Conservation (phyloP, 2,113 vertebrate species). For the Macquaria australasica region DNA sequence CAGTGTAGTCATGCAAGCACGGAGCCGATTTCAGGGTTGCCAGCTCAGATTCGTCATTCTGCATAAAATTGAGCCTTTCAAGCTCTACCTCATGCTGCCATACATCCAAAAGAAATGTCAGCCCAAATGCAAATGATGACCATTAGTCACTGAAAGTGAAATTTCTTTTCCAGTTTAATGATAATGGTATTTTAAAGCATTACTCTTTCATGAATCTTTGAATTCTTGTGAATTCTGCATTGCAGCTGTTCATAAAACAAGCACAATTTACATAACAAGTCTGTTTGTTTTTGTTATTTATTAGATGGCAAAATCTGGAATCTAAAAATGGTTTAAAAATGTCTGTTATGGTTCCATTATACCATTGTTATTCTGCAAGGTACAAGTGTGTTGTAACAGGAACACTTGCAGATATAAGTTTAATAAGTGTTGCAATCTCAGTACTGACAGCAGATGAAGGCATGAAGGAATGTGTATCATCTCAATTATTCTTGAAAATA, state of each 20-base stretch:
- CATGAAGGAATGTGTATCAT: not conserved
- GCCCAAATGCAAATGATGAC: slow-evolving; percentile 44
- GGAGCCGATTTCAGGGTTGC: slow-evolving; percentile 68
- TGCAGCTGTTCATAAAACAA: slow-evolving; percentile 12
- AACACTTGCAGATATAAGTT: not conserved
- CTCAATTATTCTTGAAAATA: not conserved
- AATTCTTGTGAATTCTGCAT: slow-evolving; percentile 27
- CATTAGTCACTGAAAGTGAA: slow-evolving; percentile 43
- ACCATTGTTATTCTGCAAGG: not conserved
- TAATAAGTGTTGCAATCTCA: not conserved
- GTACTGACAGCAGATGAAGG: not conserved
- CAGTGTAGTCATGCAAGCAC: slow-evolving; percentile 55
- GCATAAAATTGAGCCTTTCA: slow-evolving; percentile 53
- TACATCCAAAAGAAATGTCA: slow-evolving; percentile 52
- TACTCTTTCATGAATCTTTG: slow-evolving; percentile 10
- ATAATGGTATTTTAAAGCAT: slow-evolving; percentile 32
- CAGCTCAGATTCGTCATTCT: slow-evolving; percentile 62
- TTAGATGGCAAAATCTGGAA: not conserved
- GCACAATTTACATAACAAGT: not conserved
- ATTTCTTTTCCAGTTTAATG: slow-evolving; percentile 39
- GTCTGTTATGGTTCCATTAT: not conserved
- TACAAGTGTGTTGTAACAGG: not conserved
- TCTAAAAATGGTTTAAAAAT: not conserved
- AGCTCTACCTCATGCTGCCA: slow-evolving; percentile 51
- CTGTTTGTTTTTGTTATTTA: not conserved